Evolutionary conservation across 2,888 invertebrate species (phyloP).

Genomic region (Ophion ellenae): DNA sequence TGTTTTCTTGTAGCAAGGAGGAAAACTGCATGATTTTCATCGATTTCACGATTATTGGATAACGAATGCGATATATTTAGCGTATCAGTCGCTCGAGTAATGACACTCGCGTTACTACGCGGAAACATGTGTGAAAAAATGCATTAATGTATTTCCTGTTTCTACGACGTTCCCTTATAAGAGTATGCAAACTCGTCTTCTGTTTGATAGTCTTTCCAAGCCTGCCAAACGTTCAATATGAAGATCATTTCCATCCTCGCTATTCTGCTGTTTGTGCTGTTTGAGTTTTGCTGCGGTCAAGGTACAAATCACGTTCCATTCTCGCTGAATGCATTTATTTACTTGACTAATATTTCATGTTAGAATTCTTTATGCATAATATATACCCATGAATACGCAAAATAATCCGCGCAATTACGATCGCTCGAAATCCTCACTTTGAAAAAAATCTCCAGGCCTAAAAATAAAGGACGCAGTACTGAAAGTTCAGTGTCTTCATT

Average conservation of each 20-base stretch:
- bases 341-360: not conserved
- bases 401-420: not conserved
- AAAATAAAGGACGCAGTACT: too few relatives aligned
- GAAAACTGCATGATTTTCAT: not conserved
- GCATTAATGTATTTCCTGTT: not conserved
- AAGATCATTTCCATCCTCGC: slow-evolving; percentile 34
- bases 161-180: slow-evolving; percentile 41
- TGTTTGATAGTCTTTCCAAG: slow-evolving; percentile 18
- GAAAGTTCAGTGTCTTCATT: too few relatives aligned
- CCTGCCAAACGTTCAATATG: slow-evolving; percentile 38
- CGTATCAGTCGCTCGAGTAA: not conserved
- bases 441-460: too few relatives aligned
- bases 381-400: not conserved
- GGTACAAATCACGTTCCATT: slow-evolving; percentile 30
- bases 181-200: slow-evolving; percentile 16
- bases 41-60: not conserved
- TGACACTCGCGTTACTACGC: slow-evolving; percentile 3
- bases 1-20: not conserved
- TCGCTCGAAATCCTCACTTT: not conserved
- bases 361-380: not conserved
- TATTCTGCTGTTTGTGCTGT: slow-evolving; percentile 32
- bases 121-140: slow-evolving; percentile 28
- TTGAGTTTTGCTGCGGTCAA: slow-evolving; percentile 39
- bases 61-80: slow-evolving; percentile 2
- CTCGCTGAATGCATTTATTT: not conserved